Conservation (phyloP, 2,113 vertebrate genomes). For the Jaculus jaculus region DNA sequence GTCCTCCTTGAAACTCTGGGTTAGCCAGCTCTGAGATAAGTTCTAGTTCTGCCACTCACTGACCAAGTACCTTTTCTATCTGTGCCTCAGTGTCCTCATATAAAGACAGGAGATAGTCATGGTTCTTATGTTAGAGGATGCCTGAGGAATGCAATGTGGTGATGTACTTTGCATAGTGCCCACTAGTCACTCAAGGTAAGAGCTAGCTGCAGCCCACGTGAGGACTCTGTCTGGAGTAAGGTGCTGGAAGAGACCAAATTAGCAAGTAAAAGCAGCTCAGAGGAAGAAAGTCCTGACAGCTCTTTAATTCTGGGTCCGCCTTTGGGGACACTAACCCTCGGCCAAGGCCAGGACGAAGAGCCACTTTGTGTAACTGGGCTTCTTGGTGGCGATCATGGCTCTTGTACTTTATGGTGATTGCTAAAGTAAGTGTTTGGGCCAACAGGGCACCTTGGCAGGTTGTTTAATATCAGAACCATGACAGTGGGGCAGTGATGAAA, state of each 20-base stretch:
- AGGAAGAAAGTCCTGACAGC: constrained; percentile 1
- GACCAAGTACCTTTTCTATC: not conserved
- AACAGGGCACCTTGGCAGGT: not conserved
- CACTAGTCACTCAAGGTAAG: not conserved
- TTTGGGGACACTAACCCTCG: not conserved
- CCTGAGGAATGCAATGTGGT: not conserved
- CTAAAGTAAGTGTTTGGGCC: not conserved
- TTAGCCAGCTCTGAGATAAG: not conserved
- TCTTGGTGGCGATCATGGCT: not conserved
- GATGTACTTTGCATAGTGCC: not conserved
- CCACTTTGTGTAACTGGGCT: not conserved
- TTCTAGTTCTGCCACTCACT: not conserved
- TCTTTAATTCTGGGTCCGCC: constrained; percentile 20
- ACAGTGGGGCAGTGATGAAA: not conserved
- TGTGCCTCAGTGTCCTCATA: constrained; percentile 4
- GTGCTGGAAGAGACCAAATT: constrained; percentile 30
- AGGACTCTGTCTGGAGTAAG: not conserved
- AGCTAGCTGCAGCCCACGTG: not conserved
- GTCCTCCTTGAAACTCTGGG: not conserved
- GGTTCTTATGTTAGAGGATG: not conserved
- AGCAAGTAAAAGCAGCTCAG: constrained; percentile 21
- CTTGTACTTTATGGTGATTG: not conserved
- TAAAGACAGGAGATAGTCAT: not conserved
- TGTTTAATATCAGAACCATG: not conserved
- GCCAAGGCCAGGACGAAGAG: constrained; percentile 25